Conservation (phyloP, 92 coral and sea anemone genomes). For the Micromussa lordhowensis region DNA sequence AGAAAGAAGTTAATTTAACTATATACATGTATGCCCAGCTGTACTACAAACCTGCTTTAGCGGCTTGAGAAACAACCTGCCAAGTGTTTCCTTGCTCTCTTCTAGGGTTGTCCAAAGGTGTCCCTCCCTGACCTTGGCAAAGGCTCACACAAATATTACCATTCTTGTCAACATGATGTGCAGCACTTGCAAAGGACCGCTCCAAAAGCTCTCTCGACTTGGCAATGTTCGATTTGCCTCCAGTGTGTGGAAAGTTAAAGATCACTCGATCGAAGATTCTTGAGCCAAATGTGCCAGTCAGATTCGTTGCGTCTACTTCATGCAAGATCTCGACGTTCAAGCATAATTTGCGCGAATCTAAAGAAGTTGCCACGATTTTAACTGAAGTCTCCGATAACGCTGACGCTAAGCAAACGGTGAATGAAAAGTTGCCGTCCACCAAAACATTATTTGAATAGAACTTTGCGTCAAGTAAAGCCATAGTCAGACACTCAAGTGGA, state of each 20-base stretch:
- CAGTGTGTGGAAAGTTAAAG: conserved; percentile 95
- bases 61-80: conserved; percentile 94
- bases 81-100: conserved; percentile 93
- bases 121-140: conserved; percentile 98
- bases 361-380: conserved; percentile 80
- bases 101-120: conserved; percentile 83
- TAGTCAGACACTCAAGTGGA: neutral
- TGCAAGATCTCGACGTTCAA: conserved; percentile 75
- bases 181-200: conserved; percentile 87
- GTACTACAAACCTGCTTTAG: conserved; percentile 80
- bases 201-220: conserved; percentile 82
- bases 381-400: conserved; percentile 47
- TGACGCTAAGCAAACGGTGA: conserved; percentile 80
- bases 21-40: too few relatives aligned
- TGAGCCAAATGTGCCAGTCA: conserved; percentile 62
- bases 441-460: conserved; percentile 74
- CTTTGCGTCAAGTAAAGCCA: conserved; percentile 74
- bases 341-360: conserved; percentile 71
- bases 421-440: conserved; percentile 97
- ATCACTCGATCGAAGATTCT: conserved; percentile 79
- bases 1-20: too few relatives aligned
- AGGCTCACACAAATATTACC: conserved; percentile 95
- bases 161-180: conserved; percentile 51
- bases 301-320: conserved; percentile 91
- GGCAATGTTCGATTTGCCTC: conserved; percentile 93